Percentiles rank a stretch among this genome's conserved stretches.
These are phyloP conservation scores for Habrosyne pyritoides DNA, from an alignment of 2,888 invertebrate species.

Conservation along the genomic window DNA sequence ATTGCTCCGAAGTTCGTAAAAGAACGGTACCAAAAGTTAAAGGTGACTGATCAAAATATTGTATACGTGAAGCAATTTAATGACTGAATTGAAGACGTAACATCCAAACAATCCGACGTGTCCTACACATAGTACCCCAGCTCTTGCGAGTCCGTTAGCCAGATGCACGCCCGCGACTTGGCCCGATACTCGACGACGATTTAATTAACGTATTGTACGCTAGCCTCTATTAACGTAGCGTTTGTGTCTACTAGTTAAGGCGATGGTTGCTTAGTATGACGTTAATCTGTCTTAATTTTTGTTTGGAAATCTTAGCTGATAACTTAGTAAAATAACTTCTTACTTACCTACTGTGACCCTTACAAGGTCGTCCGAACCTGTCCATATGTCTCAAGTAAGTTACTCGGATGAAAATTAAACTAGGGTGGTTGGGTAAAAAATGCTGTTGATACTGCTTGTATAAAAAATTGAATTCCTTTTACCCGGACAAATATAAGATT, in stretches of 20 bases:
- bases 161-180: constrained; percentile 70
- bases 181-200: constrained; percentile 68
- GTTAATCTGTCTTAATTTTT: too few species aligned
- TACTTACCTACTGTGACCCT: too few species aligned
- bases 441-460: too few species aligned
- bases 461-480: too few species aligned
- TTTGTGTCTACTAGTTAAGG: constrained; percentile 32
- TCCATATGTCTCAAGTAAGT: too few species aligned
- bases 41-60: background rate
- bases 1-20: background rate
- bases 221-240: constrained; percentile 66
- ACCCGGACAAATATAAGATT: too few species aligned
- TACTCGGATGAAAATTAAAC: too few species aligned
- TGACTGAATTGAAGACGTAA: background rate
- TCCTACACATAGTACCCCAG: constrained; percentile 10
- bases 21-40: background rate
- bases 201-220: constrained; percentile 82
- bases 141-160: constrained; percentile 62
- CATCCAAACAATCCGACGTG: background rate
- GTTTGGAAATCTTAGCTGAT: too few species aligned
- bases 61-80: constrained; percentile 1
- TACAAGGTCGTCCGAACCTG: too few species aligned
- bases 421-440: too few species aligned
- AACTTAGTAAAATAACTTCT: too few species aligned
- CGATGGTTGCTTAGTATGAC: too few species aligned